phyloP scores from a whole-genome alignment of 2,113 vertebrate species.

The Camelus bactrianus region DNA sequence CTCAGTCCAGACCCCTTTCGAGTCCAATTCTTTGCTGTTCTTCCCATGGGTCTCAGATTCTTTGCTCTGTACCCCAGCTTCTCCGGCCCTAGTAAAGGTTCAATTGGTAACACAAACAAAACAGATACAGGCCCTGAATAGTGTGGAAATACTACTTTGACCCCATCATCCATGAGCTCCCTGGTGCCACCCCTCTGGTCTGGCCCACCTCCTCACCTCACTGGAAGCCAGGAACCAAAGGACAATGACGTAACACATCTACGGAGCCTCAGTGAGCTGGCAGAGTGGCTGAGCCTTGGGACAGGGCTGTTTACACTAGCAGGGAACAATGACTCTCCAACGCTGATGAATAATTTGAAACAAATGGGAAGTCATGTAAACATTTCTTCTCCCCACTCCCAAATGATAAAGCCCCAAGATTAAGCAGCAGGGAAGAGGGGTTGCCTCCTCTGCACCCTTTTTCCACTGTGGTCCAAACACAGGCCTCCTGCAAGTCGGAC shows the following conservation, averaged over 20 bases:
- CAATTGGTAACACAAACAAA: background rate
- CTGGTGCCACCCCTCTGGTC: background rate
- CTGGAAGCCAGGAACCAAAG: background rate
- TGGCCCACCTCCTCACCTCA: background rate
- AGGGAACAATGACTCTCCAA: slow-evolving; percentile 72
- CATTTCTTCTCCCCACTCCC: slow-evolving; percentile 65
- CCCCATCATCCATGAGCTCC: accelerated
- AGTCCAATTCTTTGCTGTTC: background rate
- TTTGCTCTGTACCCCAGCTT: background rate
- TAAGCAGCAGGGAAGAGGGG: slow-evolving; percentile 51
- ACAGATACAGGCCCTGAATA: accelerated
- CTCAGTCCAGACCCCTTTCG: background rate
- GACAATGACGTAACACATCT: background rate
- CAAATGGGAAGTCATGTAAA: slow-evolving; percentile 77
- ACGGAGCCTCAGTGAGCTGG: slow-evolving; percentile 31
- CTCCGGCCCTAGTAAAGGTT: background rate
- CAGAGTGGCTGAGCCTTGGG: slow-evolving; percentile 39
- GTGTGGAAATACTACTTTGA: background rate
- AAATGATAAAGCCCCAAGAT: slow-evolving; percentile 68
- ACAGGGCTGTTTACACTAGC: slow-evolving; percentile 72
- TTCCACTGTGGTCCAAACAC: background rate
- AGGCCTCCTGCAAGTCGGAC: background rate
- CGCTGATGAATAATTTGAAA: slow-evolving; percentile 82
- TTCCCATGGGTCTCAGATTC: background rate
- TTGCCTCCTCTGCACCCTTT: background rate